These are phyloP conservation scores for Ceratina japonica DNA, from an alignment of 1,140 invertebrate species.

Conservation along the genomic window DNA sequence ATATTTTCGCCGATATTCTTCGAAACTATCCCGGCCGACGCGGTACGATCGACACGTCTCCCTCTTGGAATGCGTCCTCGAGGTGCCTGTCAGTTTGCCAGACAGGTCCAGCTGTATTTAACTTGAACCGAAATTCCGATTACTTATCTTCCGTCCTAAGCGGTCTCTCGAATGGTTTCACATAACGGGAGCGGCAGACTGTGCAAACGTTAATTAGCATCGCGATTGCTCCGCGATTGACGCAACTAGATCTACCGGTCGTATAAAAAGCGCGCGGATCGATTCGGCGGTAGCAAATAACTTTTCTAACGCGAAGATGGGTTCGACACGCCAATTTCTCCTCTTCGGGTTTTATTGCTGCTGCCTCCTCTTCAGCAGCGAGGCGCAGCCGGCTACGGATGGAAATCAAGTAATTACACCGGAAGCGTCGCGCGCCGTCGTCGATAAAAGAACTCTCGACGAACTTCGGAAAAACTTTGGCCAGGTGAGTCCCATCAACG, in stretches of 20 bases:
- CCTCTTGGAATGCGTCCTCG: conserved; percentile 4
- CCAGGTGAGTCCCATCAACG: conserved; percentile 18
- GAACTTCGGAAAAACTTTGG: conserved; percentile 11
- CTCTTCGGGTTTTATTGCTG: background rate
- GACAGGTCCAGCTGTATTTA: conserved; percentile 21
- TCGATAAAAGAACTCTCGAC: background rate
- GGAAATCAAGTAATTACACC: background rate
- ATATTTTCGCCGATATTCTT: background rate
- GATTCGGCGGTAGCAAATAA: too few species aligned
- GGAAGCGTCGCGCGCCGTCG: too few species aligned
- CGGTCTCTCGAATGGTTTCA: background rate
- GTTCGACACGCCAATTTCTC: background rate
- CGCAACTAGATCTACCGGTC: background rate
- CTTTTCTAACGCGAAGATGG: too few species aligned
- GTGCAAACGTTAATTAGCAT: conserved; percentile 20
- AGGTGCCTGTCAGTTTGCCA: background rate
- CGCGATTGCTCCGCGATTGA: background rate
- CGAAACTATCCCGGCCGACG: background rate
- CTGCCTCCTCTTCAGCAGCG: too few species aligned
- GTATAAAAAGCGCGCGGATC: too few species aligned
- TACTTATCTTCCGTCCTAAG: background rate
- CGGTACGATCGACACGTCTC: background rate
- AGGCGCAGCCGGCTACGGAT: too few species aligned
- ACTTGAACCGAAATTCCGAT: background rate
- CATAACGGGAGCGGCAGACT: background rate